Conservation (phyloP, 2,888 invertebrate species). For the Yponomeuta sedellus region DNA sequence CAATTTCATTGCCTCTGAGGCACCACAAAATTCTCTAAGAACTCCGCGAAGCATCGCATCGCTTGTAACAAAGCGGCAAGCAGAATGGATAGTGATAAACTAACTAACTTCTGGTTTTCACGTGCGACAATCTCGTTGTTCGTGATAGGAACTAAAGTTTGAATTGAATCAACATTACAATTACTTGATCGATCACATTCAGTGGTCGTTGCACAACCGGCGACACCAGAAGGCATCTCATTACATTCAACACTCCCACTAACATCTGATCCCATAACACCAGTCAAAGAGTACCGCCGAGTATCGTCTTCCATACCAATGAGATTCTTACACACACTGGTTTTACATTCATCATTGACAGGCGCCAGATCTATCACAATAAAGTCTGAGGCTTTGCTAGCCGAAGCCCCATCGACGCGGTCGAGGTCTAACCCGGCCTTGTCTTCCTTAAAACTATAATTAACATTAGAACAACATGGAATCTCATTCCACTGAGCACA, state of each 20-base stretch:
- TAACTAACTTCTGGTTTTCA: slow-evolving; percentile 73
- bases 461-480: slow-evolving; percentile 63
- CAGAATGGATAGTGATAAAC: slow-evolving; percentile 76
- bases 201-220: slow-evolving; percentile 46
- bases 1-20: slow-evolving; percentile 51
- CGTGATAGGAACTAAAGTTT: slow-evolving; percentile 63
- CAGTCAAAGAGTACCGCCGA: not conserved
- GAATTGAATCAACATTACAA: slow-evolving; percentile 47
- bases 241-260: not conserved
- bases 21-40: slow-evolving; percentile 76
- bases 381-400: slow-evolving; percentile 43
- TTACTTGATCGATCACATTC: slow-evolving; percentile 57
- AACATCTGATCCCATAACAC: no score
- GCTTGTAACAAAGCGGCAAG: slow-evolving; percentile 79
- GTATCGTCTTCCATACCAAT: not conserved
- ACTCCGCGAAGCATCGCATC: slow-evolving; percentile 78
- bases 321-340: slow-evolving; percentile 7
- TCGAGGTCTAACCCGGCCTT: slow-evolving; percentile 29
- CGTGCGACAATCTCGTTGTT: slow-evolving; percentile 60
- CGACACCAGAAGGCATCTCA: slow-evolving; percentile 22
- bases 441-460: slow-evolving; percentile 44
- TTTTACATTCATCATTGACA: slow-evolving; percentile 40
- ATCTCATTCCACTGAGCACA: slow-evolving; percentile 63
- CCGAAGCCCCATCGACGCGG: slow-evolving; percentile 20
- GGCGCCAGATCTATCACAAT: slow-evolving; percentile 68